Evolutionary conservation across 2,797 vertebrate species (phyloP), one percentile per base, ranked within the genome.

Genomic region (Amphiprion clarkii): DNA sequence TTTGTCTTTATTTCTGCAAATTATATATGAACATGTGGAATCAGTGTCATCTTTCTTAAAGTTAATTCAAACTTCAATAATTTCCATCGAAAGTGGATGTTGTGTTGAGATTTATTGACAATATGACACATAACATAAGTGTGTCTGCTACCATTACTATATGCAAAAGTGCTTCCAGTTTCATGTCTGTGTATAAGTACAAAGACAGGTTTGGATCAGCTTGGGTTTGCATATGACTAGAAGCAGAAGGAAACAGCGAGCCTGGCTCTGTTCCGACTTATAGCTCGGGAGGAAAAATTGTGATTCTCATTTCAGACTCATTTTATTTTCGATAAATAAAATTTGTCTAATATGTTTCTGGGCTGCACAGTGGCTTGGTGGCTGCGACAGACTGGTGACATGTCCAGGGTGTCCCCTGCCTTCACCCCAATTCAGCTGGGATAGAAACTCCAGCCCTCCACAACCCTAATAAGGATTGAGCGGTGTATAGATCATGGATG

Each of bases 21-120:
- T 75, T 57, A 31, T 40, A 56, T 68, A n/a, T 42, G 14, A 62
- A 39, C 13, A 0, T 48, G 53, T 62, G 8, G 51, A 65, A 78
- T 33, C 39, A 48, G 25, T 19, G 12, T 25, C 9, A 2, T 14
- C 40, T 13, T 67, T 83, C 12, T 29, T 40, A 69, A 69, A 75
- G 31, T 49, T 8, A 54, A 13, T 49, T 21, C 19, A 67, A 73
- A 57, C 52, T 19, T 33, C 4, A n/a, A 57, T 19, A 19, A 48
- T 57, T 8, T 46, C 4, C 19, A 14, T 29, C 12, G 52, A 5
- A 71, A 10, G 1, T 33, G n/a, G 36, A 21, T 44, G 5, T n/a
- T 51, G 12, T 42, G 27, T 42, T n/a, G 42, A n/a, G 12, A 48
- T 31, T 54, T 12, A 68, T 16, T 48, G 40, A 42, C 13, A 3